Evolutionary conservation across 2,113 vertebrate genomes (phyloP), one percentile per base, ranked within the genome.

Genomic region (Salvelinus fontinalis): DNA sequence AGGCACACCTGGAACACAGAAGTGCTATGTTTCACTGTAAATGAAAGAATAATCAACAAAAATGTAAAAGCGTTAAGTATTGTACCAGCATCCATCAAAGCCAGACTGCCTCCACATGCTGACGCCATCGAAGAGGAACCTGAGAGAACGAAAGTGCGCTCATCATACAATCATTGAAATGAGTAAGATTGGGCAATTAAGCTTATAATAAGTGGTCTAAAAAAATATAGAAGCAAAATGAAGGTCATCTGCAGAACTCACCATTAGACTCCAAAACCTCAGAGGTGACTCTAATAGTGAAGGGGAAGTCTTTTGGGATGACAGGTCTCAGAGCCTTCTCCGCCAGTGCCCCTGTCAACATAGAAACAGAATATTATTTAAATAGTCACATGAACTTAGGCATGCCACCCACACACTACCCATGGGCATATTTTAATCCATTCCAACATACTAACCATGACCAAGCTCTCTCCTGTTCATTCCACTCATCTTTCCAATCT

Each of bases 91-190:
- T 99, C 98, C 98, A 99, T 98, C 54, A 99, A 89, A 1, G 98
- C 96, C 67, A 99, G 90, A 87, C 97, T 99, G 76, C 97, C 97
- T 67, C 94, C 95, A 48, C 98, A 99, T 0, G 93, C 97, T 74
- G 97, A 99, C 3, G 98, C 98, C 98, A 99, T 99, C 0, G 98
- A 99, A 5, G 98, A 99, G 0, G 97, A 99, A 6, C 97, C 97
- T 98, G 75, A 65, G 13, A 79, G 73, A 71, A 71, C 2, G 51
- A 69, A 5, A 69, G 0, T 73, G 39, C 9, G 51, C 51, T 54
- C 16, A 54, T 5, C 16, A 54, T 18, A 54, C 16, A 62, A 27
- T 22, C 54, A 29, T 64, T 20, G 26, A 62, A 71, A 51, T 31
- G 18, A 73, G 64, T 5, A 54, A 16, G 13, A 54, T 18, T 14